Evolutionary conservation across 2,888 invertebrate genomes (phyloP), one percentile per base, ranked within the genome.

Genomic region (Mongoloraphidia duomilia): DNA sequence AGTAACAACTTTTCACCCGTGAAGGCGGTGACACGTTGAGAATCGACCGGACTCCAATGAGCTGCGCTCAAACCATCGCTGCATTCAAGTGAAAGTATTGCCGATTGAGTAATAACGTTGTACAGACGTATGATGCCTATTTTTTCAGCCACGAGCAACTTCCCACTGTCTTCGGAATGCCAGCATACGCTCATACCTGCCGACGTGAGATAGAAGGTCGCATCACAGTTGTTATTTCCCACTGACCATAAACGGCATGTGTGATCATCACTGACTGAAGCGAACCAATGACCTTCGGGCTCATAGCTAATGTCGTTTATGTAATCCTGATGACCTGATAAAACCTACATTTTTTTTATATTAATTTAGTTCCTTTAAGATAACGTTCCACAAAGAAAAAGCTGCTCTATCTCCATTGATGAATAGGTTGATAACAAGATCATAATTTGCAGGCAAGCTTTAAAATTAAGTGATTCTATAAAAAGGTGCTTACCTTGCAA

Each of bases 241-340:
- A 71, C 62, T 34, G 67, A 65, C 84, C 85, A 86, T 34, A 87
- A 66, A 58, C 77, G 75, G 58, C 83, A 84, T 0, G 82, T 80
- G 54, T 80, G 77, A 63, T 87, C 86, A 66, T 87, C 86, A 55
- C 84, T 80, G 2, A 79, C 80, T n/a, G 84, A 84, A 12, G 82
- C 84, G 46, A 87, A 62, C 55, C 75, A 72, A 49, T 75, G 75
- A 33, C 83, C 83, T 49, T 79, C 78, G 11, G 79, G 74, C 58
- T 84, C 82, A 71, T 79, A 86, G 9, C 76, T 71, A 14, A 84
- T 63, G 53, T 77, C 75, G 63, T 86, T 86, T 11, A 85, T 71
- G 60, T 82, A 85, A 61, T 75, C 78, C 34, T 67, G 73, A 59
- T 85, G 85, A 3, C 81, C 80, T 52, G 67, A 65, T 37, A 80